Percentiles rank a stretch among this genome's conserved stretches.
These are phyloP conservation scores for Orbicella faveolata DNA, from an alignment of 64 coral and sea anemone species.

Conservation along the genomic window DNA sequence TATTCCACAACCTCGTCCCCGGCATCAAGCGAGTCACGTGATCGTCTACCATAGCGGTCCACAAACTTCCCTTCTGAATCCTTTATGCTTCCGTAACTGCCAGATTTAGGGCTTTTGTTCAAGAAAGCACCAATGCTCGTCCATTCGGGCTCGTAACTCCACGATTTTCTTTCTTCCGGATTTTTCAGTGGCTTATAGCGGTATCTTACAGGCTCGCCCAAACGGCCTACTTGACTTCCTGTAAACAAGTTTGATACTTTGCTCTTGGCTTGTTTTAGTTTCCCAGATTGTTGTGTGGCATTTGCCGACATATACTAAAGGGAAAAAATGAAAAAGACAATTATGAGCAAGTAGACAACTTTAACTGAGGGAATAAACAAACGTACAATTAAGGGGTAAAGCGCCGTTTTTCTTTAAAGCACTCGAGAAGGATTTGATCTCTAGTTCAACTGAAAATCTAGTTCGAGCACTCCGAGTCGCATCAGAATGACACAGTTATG, in stretches of 20 bases:
- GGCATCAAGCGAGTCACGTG: constrained; percentile 25
- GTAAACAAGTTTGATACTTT: constrained; percentile 7
- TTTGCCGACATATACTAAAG: neutral
- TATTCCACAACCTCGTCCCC: constrained; percentile 6
- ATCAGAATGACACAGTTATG: no score
- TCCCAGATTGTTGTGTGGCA: neutral
- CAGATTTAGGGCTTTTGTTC: constrained; percentile 22
- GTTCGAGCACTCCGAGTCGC: no score
- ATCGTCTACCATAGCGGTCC: constrained; percentile 29
- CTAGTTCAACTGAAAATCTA: no score
- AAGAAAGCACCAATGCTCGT: constrained; percentile 34
- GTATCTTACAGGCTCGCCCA: neutral
- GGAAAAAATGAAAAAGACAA: neutral
- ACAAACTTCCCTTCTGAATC: constrained; percentile 17
- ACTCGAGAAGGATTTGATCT: no score
- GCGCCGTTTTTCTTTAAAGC: no score
- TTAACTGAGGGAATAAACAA: no score
- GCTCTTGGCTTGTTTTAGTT: constrained; percentile 9
- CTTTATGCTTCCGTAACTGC: constrained; percentile 18
- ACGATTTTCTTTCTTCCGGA: constrained; percentile 1
- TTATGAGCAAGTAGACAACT: neutral
- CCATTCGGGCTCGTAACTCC: constrained; percentile 28
- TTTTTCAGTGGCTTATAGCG: constrained; percentile 10
- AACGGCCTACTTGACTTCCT: neutral
- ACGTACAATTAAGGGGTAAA: no score